Base-by-base conservation (phyloP, 2,797 vertebrate genomes). In the Protosalanx chinensis region DNA sequence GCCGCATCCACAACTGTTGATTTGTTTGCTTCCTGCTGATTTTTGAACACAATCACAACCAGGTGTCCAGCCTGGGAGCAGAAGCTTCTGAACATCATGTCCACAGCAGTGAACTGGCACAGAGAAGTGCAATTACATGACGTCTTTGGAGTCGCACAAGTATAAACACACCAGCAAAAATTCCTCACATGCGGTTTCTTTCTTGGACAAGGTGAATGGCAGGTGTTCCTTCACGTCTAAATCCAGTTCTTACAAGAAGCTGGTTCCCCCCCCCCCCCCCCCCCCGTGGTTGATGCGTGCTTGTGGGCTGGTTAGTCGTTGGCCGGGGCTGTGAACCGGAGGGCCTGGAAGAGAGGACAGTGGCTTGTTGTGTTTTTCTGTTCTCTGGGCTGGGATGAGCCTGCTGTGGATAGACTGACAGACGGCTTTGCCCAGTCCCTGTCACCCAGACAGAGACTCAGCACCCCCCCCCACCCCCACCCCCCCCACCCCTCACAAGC, bases 151-250 rank as follows among this genome's bases (percentile, higher is more conserved):
- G 10, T 12, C 10, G 41, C 29, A 66, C 64, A 51, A 49, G 64
- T 66, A 8, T 27, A 66, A 49, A 51, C 64, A 29, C 64, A 66
- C 49, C 64, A 20, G 15, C 18, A 41, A 23, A 41, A 23, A 66
- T 27, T 66, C 37, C 16, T 12, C 29, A 13, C 8, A 15, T 66
- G 64, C 37, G 3, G 37, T 6, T 18, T 7, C 3, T 13, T 41
- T 23, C 41, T 66, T 58, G 12, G 23, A n/a, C 27, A 5, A 49
- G 20, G 5, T 37, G 33, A 64, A 20, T 33, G 62, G n/a, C 33
- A 27, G 7, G 64, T 66, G 27, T 66, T 23, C 15, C 37, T 23
- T 6, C 35, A 15, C 10, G 10, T 63, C 61, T 6, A 1, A 65
- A 46, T 41, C 13, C 13, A 29, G 37, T 32, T 16, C 18, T 64